These are phyloP conservation scores for Sebastolobus alascanus DNA, from an alignment of 2,797 vertebrate species.

Conservation along the genomic window DNA sequence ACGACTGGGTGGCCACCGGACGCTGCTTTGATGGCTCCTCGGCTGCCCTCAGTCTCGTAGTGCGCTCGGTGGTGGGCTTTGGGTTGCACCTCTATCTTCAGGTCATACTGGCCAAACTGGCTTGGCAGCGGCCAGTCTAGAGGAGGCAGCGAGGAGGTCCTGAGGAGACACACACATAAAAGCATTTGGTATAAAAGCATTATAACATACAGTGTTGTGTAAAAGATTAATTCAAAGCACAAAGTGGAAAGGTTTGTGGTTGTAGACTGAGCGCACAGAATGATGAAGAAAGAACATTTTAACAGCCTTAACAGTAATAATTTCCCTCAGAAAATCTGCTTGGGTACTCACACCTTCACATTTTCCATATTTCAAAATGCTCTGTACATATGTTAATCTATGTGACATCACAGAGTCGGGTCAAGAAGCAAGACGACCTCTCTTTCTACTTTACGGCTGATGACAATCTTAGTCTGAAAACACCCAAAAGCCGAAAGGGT, in stretches of 20 bases:
- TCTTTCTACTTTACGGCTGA: background rate
- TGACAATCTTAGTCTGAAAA: slow-evolving; percentile 27
- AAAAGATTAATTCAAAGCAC: background rate
- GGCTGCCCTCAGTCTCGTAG: slow-evolving; percentile 98
- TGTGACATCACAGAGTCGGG: background rate
- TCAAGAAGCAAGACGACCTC: background rate
- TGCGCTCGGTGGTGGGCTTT: slow-evolving; percentile 99
- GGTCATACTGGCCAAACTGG: slow-evolving; percentile 95
- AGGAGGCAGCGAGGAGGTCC: slow-evolving; percentile 96
- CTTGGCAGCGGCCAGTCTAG: slow-evolving; percentile 96
- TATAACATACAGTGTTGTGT: background rate
- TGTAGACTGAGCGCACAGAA: background rate
- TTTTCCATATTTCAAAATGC: slow-evolving; percentile 17
- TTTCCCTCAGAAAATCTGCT: background rate
- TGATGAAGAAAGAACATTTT: background rate
- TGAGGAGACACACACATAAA: slow-evolving; percentile 75
- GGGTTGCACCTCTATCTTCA: slow-evolving; percentile 99
- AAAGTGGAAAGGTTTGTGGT: slow-evolving; percentile 8
- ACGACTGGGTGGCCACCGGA: slow-evolving; percentile 96
- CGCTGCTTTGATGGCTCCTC: slow-evolving; percentile 96
- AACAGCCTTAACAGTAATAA: background rate
- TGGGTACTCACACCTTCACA: background rate
- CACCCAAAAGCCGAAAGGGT: slow-evolving; percentile 21
- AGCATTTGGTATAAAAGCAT: slow-evolving; percentile 10
- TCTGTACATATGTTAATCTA: background rate